Evolutionary conservation across 2,888 invertebrate species (phyloP).

Genomic region (Esperia sulphurella): DNA sequence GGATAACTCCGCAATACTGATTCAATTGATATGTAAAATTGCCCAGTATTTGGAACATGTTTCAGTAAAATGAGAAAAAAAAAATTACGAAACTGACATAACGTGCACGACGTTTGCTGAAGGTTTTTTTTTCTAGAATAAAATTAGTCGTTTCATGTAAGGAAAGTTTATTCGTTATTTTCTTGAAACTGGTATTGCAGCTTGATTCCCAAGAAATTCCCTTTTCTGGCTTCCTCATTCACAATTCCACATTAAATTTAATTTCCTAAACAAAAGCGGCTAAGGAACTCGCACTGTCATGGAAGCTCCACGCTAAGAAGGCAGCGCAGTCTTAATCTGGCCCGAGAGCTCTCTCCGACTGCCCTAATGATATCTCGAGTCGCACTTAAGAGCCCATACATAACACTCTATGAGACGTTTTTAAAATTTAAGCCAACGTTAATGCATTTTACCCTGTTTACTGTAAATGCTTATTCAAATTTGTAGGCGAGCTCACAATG

Average conservation of each 20-base stretch:
- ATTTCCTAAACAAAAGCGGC: conserved; percentile 36
- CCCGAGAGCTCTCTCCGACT: conserved; percentile 51
- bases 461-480: conserved; percentile 76
- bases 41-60: no score
- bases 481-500: conserved; percentile 66
- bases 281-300: conserved; percentile 44
- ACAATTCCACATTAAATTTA: conserved; percentile 31
- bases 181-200: no score
- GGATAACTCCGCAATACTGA: no score
- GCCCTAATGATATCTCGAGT: conserved; percentile 76
- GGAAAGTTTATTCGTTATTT: no score
- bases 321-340: conserved; percentile 64
- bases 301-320: conserved; percentile 43
- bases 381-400: conserved; percentile 74
- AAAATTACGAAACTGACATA: no score
- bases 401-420: conserved; percentile 76
- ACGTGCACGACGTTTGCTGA: no score
- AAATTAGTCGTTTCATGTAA: no score
- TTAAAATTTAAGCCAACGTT: conserved; percentile 76
- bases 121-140: no score
- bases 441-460: conserved; percentile 71
- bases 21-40: no score
- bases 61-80: no score
- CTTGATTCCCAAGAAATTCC: no score
- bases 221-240: neutral